Evolutionary conservation across 2,797 vertebrate species (phyloP).

Genomic region (Calcarius lapponicus): DNA sequence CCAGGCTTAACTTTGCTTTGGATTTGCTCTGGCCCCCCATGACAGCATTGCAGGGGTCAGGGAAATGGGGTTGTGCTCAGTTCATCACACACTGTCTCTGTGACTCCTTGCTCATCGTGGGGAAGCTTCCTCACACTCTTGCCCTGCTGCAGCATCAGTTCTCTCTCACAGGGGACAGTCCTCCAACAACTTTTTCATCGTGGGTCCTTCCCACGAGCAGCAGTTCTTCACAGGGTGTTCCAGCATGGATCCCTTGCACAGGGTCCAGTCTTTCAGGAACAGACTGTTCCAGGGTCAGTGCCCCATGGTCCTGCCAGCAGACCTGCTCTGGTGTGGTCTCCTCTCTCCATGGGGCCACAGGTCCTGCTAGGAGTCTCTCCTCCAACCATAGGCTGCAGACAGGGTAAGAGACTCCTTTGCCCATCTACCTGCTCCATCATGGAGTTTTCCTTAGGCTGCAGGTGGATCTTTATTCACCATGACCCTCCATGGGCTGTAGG

Average conservation of each 20-base stretch:
- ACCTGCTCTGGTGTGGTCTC: neutral
- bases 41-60: neutral
- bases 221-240: neutral
- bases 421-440: neutral
- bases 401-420: neutral
- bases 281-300: neutral
- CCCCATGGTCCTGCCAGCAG: neutral
- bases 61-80: neutral
- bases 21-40: neutral
- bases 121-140: neutral
- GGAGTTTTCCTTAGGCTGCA: neutral
- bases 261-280: neutral
- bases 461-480: neutral
- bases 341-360: neutral
- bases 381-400: neutral
- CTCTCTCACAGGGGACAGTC: neutral
- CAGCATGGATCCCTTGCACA: neutral
- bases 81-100: neutral
- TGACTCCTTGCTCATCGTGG: fast-evolving
- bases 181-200: neutral
- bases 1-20: neutral
- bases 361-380: neutral
- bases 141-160: neutral
- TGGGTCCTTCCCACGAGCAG: neutral
- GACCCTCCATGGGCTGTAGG: neutral